Conservation (phyloP, 2,888 invertebrate species). For the Athalia rosae region DNA sequence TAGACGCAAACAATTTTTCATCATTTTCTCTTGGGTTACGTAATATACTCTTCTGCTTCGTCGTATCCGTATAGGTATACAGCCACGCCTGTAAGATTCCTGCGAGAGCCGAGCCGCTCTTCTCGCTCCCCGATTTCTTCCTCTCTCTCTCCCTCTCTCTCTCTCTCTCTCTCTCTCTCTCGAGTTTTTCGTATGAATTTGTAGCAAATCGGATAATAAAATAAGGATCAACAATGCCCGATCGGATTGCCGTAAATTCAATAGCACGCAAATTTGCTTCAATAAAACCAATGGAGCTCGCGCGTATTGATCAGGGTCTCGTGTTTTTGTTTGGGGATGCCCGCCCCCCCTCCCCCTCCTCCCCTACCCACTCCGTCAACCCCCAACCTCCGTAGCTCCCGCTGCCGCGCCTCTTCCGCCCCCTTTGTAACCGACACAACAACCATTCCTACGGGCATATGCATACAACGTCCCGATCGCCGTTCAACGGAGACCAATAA, state of each 20-base stretch:
- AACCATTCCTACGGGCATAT: too few relatives aligned
- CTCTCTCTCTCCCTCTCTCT: too few relatives aligned
- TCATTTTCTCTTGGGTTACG: too few relatives aligned
- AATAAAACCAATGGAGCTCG: constrained; percentile 44
- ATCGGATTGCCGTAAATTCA: constrained; percentile 46
- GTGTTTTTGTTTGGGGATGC: constrained; percentile 42
- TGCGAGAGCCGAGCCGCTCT: too few relatives aligned
- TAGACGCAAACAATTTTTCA: too few relatives aligned
- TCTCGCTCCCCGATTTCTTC: too few relatives aligned
- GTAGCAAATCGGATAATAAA: constrained; percentile 44
- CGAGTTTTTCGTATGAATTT: constrained; percentile 41
- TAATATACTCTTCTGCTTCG: too few relatives aligned
- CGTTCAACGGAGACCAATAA: constrained; percentile 14
- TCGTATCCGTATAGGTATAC: too few relatives aligned
- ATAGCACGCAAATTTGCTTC: constrained; percentile 45
- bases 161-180: too few relatives aligned
- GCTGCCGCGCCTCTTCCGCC: not conserved
- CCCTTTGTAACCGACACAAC: constrained; percentile 1
- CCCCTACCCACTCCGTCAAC: not conserved
- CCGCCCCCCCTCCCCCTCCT: not conserved
- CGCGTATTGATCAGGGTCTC: constrained; percentile 43
- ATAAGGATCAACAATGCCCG: constrained; percentile 45
- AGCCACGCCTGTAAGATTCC: too few relatives aligned
- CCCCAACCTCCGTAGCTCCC: not conserved
- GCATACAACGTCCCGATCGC: constrained; percentile 18